phyloP scores from a whole-genome alignment of 2,888 invertebrate species.

The Phengaris alcon region DNA sequence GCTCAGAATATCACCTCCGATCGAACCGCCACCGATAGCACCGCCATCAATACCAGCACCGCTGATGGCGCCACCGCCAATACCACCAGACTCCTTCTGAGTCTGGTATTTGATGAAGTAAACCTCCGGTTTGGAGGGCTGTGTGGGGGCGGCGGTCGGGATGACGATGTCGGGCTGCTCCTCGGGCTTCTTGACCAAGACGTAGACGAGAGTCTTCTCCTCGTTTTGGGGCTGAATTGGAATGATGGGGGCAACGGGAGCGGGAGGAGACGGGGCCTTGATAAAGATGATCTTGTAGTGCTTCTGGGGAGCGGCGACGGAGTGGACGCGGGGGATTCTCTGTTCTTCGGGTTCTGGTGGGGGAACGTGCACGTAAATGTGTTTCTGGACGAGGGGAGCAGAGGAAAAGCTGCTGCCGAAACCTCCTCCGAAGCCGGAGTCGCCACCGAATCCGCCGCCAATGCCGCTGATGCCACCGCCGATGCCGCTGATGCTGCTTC shows the following conservation, averaged over 20 bases:
- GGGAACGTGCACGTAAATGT: constrained; percentile 94
- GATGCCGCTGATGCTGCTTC: constrained; percentile 40
- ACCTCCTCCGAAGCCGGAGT: constrained; percentile 64
- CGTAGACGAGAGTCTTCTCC: constrained; percentile 93
- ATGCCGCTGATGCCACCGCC: constrained; percentile 43
- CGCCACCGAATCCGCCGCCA: constrained; percentile 52
- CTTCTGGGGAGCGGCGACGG: constrained; percentile 87
- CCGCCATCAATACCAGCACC: constrained; percentile 50
- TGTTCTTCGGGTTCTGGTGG: constrained; percentile 91
- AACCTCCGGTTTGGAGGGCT: constrained; percentile 92
- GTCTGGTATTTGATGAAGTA: constrained; percentile 93
- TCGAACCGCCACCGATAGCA: constrained; percentile 54
- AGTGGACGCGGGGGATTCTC: constrained; percentile 81
- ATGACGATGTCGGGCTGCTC: constrained; percentile 89
- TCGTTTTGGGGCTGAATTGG: constrained; percentile 90
- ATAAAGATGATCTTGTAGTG: constrained; percentile 96
- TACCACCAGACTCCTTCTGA: constrained; percentile 73
- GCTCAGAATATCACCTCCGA: constrained; percentile 52
- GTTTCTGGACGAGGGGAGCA: constrained; percentile 87
- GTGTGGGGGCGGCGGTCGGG: constrained; percentile 87
- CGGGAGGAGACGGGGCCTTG: constrained; percentile 91
- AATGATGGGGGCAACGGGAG: constrained; percentile 89
- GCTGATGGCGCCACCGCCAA: constrained; percentile 59
- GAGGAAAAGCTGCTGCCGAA: constrained; percentile 70
- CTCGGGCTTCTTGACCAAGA: constrained; percentile 92